Base-by-base conservation (phyloP, 2,797 vertebrate species). In the Pachyuromys duprasi region DNA sequence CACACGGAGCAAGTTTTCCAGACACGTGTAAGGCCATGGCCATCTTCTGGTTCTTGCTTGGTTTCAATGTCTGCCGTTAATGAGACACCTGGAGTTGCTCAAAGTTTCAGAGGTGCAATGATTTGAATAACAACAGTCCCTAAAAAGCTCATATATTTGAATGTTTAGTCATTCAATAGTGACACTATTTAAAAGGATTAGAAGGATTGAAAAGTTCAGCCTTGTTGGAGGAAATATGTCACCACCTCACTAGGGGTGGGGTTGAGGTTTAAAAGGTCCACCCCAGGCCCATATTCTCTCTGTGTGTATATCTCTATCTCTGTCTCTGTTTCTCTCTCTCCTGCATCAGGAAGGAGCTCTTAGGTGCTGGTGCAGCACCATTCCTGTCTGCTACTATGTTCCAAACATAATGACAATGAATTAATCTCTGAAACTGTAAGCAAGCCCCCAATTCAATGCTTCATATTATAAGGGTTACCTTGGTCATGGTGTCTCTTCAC, bases 1-100 rank as follows among this genome's bases (percentile, higher is more conserved):
- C 13, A 55, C 36, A 72, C 31, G 39, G 2, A 67, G 55, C 42
- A 45, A 90, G 49, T 69, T 86, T 96, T 79, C 57, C 60, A 83
- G 57, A 76, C 15, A 36, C 3, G 20, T 31, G 28, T 13, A 62
- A 20, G 70, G 24, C 22, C 3, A 4, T 24, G 5, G 42, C 84
- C 24, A 89, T 39, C 53, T 72, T n/a, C 75, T 91, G 78, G 39
- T 53, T 89, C 69, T 86, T 75, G 14, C 42, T 88, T 94, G 53
- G 26, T 70, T 76, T 86, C 90, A n/a, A 86, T 89, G 39, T 39
- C 63, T 75, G 53, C 79, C 69, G 13, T 63, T 83, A 94, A 87
- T 79, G 39, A 84, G 90, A 80, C 12, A 75, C 36, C 65, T 75
- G n/a, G 62, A 90, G 22, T 63, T 87, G 65, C 57, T 92, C 83